Conservation (phyloP, 1,140 invertebrate species). For the Camponotus vicinus region DNA sequence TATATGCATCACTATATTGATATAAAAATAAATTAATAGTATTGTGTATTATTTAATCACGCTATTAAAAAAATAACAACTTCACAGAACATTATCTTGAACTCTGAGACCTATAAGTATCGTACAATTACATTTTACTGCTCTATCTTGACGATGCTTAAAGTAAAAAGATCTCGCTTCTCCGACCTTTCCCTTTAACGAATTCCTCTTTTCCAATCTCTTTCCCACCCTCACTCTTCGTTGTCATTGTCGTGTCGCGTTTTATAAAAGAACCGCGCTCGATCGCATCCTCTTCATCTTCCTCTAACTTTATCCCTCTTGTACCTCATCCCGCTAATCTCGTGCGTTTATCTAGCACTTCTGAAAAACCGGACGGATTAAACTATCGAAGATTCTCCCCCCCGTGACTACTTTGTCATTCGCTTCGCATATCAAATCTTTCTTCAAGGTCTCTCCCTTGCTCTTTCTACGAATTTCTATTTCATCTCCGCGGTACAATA, state of each 20-base stretch:
- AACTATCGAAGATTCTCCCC: constrained; percentile 71
- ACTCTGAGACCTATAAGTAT: constrained; percentile 22
- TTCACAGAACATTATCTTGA: background rate
- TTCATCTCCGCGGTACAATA: background rate
- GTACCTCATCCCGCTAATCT: constrained; percentile 55
- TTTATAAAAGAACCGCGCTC: constrained; percentile 49
- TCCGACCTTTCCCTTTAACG: constrained; percentile 71
- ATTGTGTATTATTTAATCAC: background rate
- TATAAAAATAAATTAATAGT: background rate
- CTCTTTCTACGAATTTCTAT: background rate
- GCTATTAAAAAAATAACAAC: constrained; percentile 50
- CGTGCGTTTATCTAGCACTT: constrained; percentile 44
- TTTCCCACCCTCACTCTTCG: constrained; percentile 48
- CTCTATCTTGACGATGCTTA: constrained; percentile 68
- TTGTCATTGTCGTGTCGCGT: constrained; percentile 64
- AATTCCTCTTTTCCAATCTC: constrained; percentile 74
- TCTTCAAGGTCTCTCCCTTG: constrained; percentile 2
- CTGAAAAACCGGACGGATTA: constrained; percentile 71
- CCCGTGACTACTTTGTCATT: constrained; percentile 60
- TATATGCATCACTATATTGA: background rate
- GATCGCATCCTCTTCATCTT: constrained; percentile 56
- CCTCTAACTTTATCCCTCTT: constrained; percentile 33
- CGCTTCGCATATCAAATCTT: constrained; percentile 40
- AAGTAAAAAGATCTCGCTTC: constrained; percentile 72
- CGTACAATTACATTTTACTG: constrained; percentile 72